Evolutionary conservation across 2,888 invertebrate species (phyloP).

Genomic region (Apoderus coryli): DNA sequence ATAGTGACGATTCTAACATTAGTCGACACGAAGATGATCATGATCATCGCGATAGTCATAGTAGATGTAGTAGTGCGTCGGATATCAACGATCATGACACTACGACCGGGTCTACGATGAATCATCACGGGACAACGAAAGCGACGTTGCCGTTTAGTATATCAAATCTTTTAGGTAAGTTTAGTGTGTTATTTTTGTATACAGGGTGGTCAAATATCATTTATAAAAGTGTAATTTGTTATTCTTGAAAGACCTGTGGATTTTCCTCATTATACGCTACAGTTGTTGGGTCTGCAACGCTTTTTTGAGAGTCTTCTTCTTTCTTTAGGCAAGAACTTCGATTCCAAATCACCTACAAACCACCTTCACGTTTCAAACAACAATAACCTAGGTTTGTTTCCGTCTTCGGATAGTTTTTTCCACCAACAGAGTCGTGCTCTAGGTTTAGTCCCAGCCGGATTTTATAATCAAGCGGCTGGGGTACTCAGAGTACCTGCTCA

Average conservation of each 20-base stretch:
- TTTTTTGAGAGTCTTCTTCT: too few species aligned
- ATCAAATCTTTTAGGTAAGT: conserved; percentile 61
- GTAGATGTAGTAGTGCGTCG: conserved; percentile 31
- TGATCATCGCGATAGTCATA: conserved; percentile 37
- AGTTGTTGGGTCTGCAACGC: too few species aligned
- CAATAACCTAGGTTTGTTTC: conserved; percentile 20
- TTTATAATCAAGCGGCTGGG: conserved; percentile 49
- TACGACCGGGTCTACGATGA: conserved; percentile 27
- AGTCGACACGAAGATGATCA: too few species aligned
- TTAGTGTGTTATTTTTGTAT: too few species aligned
- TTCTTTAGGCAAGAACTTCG: conserved; percentile 16
- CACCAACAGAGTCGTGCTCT: conserved; percentile 26
- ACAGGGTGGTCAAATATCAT: too few species aligned
- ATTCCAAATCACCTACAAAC: too few species aligned
- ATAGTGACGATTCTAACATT: conserved; percentile 47
- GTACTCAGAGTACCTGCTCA: conserved; percentile 76
- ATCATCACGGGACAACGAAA: conserved; percentile 36
- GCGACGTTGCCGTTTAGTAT: conserved; percentile 64
- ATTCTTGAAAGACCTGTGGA: too few species aligned
- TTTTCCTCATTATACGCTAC: too few species aligned
- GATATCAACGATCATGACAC: conserved; percentile 39
- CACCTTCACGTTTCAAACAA: too few species aligned
- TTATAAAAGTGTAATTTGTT: too few species aligned
- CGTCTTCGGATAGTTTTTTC: conserved; percentile 25
- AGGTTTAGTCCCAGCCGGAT: conserved; percentile 31